Percentiles rank a stretch among this genome's conserved stretches.
Conservation (phyloP, 2,113 vertebrate species). For the Coracopsis vasa region DNA sequence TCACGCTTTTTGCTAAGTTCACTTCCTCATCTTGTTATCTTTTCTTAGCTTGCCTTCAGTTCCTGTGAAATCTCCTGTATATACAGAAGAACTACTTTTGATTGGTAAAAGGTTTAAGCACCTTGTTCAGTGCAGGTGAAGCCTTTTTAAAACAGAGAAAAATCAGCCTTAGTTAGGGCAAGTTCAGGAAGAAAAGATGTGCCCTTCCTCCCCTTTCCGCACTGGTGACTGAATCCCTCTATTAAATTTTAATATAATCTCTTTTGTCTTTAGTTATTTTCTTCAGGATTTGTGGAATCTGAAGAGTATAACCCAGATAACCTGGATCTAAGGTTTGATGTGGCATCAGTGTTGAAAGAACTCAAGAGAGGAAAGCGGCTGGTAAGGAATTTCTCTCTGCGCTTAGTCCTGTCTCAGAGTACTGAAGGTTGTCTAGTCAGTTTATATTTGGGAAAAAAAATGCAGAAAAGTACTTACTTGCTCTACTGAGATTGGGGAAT, state of each 20-base stretch:
- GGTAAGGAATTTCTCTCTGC: slow-evolving; percentile 64
- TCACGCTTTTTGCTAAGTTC: background rate
- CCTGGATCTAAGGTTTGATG: slow-evolving; percentile 66
- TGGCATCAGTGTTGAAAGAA: slow-evolving; percentile 72
- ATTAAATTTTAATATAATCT: background rate
- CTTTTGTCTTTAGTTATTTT: slow-evolving; percentile 70
- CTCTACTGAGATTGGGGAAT: background rate
- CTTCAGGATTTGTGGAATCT: slow-evolving; percentile 76
- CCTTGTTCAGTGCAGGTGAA: background rate
- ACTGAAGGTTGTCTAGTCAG: background rate
- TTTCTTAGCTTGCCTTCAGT: background rate
- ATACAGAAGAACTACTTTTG: background rate
- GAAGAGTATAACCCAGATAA: slow-evolving; percentile 47
- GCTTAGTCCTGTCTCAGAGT: background rate
- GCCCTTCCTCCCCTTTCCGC: background rate
- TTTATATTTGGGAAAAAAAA: background rate
- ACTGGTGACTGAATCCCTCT: background rate
- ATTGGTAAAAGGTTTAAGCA: background rate
- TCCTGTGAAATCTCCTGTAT: background rate
- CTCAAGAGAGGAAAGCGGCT: slow-evolving; percentile 73
- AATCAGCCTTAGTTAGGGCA: background rate
- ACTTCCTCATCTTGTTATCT: background rate
- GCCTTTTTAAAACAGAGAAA: background rate
- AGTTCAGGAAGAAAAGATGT: background rate
- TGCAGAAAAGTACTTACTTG: background rate